Conservation (phyloP, 2,113 vertebrate genomes). For the Laticauda colubrina region DNA sequence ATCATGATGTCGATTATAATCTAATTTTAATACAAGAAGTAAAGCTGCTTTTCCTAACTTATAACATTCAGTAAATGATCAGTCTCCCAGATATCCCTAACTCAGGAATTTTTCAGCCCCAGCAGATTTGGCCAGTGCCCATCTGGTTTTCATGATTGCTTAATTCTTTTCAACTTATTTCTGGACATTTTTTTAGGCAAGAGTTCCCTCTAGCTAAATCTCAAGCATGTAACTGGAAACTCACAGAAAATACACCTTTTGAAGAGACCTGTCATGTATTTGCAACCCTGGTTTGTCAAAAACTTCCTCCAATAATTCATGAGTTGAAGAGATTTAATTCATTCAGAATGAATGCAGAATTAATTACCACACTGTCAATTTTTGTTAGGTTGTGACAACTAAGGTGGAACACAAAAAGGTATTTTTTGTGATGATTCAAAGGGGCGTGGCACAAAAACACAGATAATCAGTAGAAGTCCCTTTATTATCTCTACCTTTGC, state of each 20-base stretch:
- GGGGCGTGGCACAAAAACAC: no score
- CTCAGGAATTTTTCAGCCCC: background rate
- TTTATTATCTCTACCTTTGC: no score
- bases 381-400: slow-evolving; percentile 15
- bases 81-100: background rate
- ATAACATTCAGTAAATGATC: background rate
- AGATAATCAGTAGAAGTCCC: no score
- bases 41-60: background rate
- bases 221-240: background rate
- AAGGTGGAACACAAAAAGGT: no score
- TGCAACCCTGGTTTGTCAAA: background rate
- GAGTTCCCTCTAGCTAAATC: background rate
- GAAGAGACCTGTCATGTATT: background rate
- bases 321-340: background rate
- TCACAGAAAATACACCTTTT: background rate
- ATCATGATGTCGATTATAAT: background rate
- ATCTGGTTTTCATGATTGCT: background rate
- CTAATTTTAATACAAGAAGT: background rate
- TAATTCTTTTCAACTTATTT: background rate
- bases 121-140: background rate
- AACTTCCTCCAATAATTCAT: background rate
- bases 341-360: background rate
- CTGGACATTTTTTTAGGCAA: background rate
- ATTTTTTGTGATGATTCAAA: slow-evolving; percentile 7
- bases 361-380: background rate